Evolutionary conservation across 1,140 invertebrate genomes (phyloP), one percentile per base, ranked within the genome.

Genomic region (Diorhabda elongata): DNA sequence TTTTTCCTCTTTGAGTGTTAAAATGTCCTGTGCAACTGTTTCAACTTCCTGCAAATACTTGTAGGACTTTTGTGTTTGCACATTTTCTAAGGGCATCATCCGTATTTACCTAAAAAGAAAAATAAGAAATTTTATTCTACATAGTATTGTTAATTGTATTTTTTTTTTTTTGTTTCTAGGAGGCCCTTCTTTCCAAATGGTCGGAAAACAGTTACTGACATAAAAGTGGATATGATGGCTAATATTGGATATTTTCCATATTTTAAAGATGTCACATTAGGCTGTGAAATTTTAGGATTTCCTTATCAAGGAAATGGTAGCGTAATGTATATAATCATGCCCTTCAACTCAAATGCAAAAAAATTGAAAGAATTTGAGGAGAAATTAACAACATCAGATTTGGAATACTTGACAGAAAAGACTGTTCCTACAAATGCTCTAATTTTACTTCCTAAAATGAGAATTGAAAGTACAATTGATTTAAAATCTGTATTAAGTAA

Each of bases 281-380:
- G 83, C 41, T 87, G 84, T 65, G 84, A 88, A 73, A 88, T 92
- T 44, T 75, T 93, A 44, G 89, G 86, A 3, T 75, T 94, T 3
- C 91, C 92, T 0, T 94, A 94, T 76, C 86, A 88, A 77, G 87
- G 86, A 2, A 82, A 83, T 42, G 79, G 85, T 71, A 83, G 84
- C 2, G 85, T 86, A 2, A 90, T 94, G 88, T 90, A 92, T 64
- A 78, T 93, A 0, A 77, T 94, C 0, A 81, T 92, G 42, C 92
- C 92, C 0, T 81, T 79, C 4, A 80, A 83, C 3, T 81, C 83
- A 4, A 83, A 82, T 0, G 76, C 80, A 0, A 65, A 73, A 3
- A 83, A 82, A 4, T 71, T 90, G 4, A 75, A 75, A 4, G 68
- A 77, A 2, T 75, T 92, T 11, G 84, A 89, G 71, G 74, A 77